A percentile compares a stretch with the other conserved stretches of the same genome.
phyloP scores from a whole-genome alignment of 2,797 vertebrate species.

The Miopithecus talapoin region DNA sequence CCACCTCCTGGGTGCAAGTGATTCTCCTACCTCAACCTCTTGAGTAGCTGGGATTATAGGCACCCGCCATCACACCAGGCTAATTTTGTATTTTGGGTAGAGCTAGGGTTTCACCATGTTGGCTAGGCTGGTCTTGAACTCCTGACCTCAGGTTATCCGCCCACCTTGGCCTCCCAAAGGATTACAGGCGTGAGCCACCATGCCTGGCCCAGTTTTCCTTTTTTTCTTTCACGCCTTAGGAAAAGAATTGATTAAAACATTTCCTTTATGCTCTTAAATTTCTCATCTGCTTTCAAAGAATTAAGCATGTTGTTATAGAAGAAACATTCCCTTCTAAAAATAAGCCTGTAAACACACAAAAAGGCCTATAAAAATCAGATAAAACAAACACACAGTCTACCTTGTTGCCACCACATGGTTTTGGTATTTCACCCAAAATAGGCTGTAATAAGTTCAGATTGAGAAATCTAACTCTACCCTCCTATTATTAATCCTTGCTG shows the following conservation, averaged over 20 bases:
- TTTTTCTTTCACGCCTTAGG: not conserved
- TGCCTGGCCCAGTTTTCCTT: not conserved
- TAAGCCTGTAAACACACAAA: not conserved
- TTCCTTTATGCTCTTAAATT: not conserved
- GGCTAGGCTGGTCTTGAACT: not conserved
- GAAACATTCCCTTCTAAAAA: not conserved
- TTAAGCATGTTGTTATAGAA: not conserved
- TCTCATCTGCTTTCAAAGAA: conserved; percentile 5
- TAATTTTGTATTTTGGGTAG: not conserved
- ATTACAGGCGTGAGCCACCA: not conserved
- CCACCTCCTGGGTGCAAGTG: not conserved
- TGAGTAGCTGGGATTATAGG: not conserved
- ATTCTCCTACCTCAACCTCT: not conserved
- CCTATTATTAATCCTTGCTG: not conserved
- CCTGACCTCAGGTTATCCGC: not conserved
- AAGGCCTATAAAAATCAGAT: not conserved
- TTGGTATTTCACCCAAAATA: not conserved
- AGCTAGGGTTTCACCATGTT: not conserved
- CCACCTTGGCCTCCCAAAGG: not conserved
- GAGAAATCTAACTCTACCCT: not conserved
- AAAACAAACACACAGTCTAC: not conserved
- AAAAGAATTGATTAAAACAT: not conserved
- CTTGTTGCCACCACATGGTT: not conserved
- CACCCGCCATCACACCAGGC: not conserved
- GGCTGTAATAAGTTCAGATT: not conserved